A percentile compares a stretch with the other conserved stretches of the same genome.
These are phyloP conservation scores for Epinephelus lanceolatus DNA, from an alignment of 2,113 vertebrate genomes.

Conservation along the genomic window DNA sequence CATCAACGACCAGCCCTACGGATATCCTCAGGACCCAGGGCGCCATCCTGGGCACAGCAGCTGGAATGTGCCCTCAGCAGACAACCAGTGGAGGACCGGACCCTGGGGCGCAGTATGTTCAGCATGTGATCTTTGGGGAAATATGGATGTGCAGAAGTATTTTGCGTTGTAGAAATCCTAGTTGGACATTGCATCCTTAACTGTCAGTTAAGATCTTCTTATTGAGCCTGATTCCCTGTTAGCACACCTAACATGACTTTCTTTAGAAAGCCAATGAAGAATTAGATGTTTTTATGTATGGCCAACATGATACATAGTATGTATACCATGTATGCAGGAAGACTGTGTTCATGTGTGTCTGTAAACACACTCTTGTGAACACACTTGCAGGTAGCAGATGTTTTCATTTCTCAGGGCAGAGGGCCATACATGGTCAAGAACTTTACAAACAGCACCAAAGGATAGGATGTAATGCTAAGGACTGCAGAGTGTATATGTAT, in stretches of 20 bases:
- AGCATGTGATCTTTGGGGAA: slow-evolving; percentile 36
- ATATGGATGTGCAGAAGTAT: neutral
- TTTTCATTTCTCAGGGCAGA: slow-evolving; percentile 47
- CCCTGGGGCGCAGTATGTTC: slow-evolving; percentile 96
- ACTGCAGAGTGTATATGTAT: slow-evolving; percentile 7
- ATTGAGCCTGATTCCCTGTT: neutral
- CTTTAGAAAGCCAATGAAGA: neutral
- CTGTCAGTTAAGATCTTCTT: neutral
- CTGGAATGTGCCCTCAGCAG: slow-evolving; percentile 84
- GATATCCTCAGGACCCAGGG: slow-evolving; percentile 83
- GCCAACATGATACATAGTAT: neutral
- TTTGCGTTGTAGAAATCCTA: neutral
- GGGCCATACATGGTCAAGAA: slow-evolving; percentile 58
- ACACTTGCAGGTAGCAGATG: slow-evolving; percentile 40
- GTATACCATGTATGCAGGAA: neutral
- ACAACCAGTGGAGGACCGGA: slow-evolving; percentile 96
- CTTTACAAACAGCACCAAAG: slow-evolving; percentile 25
- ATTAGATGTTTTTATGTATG: neutral
- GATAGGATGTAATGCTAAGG: slow-evolving; percentile 8
- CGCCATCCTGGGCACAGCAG: slow-evolving; percentile 85
- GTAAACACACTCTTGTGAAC: slow-evolving; percentile 52
- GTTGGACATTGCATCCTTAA: neutral
- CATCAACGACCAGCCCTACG: slow-evolving; percentile 86
- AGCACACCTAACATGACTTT: neutral
- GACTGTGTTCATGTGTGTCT: slow-evolving; percentile 10